Base-by-base conservation (phyloP, 1,140 invertebrate genomes). In the Brachionus paranguensis region DNA sequence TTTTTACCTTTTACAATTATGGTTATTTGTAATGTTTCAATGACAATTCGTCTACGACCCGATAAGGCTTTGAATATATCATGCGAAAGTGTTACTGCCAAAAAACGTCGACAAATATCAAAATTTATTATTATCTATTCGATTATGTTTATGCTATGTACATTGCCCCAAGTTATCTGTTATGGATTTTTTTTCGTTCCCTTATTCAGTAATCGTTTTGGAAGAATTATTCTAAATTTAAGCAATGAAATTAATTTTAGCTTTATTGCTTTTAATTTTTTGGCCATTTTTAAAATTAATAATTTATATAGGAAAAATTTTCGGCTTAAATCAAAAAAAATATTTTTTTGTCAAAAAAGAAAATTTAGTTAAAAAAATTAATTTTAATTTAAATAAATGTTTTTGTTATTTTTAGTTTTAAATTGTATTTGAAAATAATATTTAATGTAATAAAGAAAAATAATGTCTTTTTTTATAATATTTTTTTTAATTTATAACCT, bases 231-330 rank as follows among this genome's bases (percentile, higher is more conserved):
- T 17, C 33, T 76, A 7, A 50, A 50, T 76, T 27, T 76, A 50
- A 76, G 10, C 8, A 29, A 76, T 24, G 20, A 53, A 20, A 14
- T 76, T 33, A 76, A 24, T 14, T 76, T 76, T 76, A 76, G 43
- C 14, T 76, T 76, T 76, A 29, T 76, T 14, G 27, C 72, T 27
- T 76, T 50, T 76, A 76, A 76, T 76, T 76, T 76, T 76, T 33
- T 76, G 12, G 72, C 72, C 1, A 7, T 27, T 37, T 47, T 76
- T 27, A 76, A 29, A 76, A 76, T 76, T 7, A 76, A 76, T 11
- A 47, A 53, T 27, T 29, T 76, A 2, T 76, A 76, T 17, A 76
- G 43, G 14, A 76, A 50, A 24, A 11, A 72, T 43, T 72, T 72
- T 43, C 24, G 12, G 12, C 3, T 72, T 12, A 72, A 72, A 43